Base-by-base conservation (phyloP, 1,140 invertebrate genomes). In the Drosophila yakuba region DNA sequence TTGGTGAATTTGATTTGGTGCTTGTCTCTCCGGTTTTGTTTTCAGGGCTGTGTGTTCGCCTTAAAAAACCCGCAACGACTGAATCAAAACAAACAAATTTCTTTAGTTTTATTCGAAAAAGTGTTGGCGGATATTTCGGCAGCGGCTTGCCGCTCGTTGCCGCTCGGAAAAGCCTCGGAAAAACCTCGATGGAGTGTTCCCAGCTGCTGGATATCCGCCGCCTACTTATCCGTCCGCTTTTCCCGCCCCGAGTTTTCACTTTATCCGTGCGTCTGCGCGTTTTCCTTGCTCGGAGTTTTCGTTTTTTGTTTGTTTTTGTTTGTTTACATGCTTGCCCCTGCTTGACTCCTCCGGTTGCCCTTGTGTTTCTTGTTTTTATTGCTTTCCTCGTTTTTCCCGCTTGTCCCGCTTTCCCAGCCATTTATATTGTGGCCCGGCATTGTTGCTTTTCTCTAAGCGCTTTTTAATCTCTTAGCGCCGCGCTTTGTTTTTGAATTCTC, bases 31-130 rank as follows among this genome's bases (percentile, higher is more conserved):
- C 14, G 6, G 51, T 15, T 39, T 51, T 72, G 39, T 68, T 55
- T 55, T 63, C 61, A 76, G 56, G 54, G 61, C 54, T 62, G 61
- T 81, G 78, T 83, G 80, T 68, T 79, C 74, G 74, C 82, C 75
- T 79, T 81, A 73, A 84, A 80, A 91, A 88, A 91, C 90, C 80
- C 90, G 90, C 85, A 88, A 84, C 90, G 86, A 91, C 90, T 91
- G 90, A 91, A 91, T 91, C 90, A 90, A 91, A 91, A 91, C 90
- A 91, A 90, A 84, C 90, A 80, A 82, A 79, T 78, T 81, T 86
- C 90, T 80, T 90, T 88, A 80, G 86, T 90, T 91, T 81, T 91
- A 91, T 91, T 88, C 60, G 47, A 77, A 88, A 88, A 82, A 59
- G 47, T 63, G 60, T 15, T 66, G 60, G 64, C 38, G 47, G 64